Conservation (phyloP, 2,797 vertebrate genomes). For the Pagetopsis macropterus region DNA sequence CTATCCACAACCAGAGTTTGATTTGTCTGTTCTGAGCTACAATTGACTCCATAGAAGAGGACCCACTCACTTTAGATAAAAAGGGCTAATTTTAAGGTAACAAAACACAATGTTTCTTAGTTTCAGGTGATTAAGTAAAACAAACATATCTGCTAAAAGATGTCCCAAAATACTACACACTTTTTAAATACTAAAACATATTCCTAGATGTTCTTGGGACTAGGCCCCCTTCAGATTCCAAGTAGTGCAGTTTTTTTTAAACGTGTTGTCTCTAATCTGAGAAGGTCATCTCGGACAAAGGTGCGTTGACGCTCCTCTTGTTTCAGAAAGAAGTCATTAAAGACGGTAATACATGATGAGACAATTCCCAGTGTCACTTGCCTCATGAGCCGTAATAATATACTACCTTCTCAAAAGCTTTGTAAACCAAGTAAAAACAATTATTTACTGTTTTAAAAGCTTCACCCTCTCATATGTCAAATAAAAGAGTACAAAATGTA, state of each 20-base stretch:
- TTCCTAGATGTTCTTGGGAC: not conserved
- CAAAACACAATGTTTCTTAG: too few relatives aligned
- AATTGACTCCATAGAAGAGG: too few relatives aligned
- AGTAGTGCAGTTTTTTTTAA: not conserved
- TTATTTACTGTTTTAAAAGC: constrained; percentile 3
- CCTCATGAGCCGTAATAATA: not conserved
- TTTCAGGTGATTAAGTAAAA: too few relatives aligned
- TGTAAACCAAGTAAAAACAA: not conserved
- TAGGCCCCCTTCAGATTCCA: not conserved
- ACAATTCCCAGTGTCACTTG: constrained; percentile 15
- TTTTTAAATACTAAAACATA: not conserved
- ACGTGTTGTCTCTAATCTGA: not conserved
- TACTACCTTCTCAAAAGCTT: not conserved
- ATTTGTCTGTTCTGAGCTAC: too few relatives aligned
- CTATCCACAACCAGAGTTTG: too few relatives aligned
- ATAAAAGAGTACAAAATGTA: not conserved
- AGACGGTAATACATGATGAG: not conserved
- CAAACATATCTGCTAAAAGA: too few relatives aligned
- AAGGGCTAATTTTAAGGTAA: too few relatives aligned
- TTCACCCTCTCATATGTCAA: not conserved
- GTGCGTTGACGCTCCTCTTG: not conserved
- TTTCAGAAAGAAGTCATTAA: not conserved
- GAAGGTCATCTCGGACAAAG: not conserved
- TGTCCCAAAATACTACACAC: not conserved
- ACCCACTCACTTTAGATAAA: too few relatives aligned